Conservation (phyloP, 92 coral and sea anemone species). For the Parazoanthus atlanticus region DNA sequence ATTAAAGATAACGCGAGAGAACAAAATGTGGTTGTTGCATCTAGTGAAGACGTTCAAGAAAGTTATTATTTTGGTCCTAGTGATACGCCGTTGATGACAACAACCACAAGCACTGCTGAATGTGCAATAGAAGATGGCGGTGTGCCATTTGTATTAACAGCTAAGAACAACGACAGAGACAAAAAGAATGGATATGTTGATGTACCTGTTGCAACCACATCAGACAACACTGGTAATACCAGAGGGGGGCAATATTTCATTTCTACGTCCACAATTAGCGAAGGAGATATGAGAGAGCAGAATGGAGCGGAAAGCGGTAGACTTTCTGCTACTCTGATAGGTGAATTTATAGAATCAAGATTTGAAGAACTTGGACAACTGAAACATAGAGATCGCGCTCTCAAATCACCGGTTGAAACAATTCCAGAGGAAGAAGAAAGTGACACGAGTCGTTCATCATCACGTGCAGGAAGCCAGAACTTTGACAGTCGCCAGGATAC, state of each 20-base stretch:
- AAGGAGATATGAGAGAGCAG: not conserved
- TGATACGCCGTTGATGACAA: not conserved
- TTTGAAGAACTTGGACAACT: not conserved
- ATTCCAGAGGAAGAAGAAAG: slow-evolving; percentile 44
- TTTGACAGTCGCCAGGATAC: not conserved
- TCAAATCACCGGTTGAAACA: slow-evolving; percentile 45
- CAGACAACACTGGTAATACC: not conserved
- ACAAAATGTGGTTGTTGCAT: not conserved
- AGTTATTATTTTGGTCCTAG: not conserved
- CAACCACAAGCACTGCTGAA: not conserved
- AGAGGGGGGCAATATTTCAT: slow-evolving; percentile 4
- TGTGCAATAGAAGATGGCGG: not conserved
- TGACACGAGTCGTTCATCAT: not conserved
- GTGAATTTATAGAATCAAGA: not conserved
- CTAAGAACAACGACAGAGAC: not conserved
- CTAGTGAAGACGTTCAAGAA: not conserved
- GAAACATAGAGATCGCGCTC: not conserved
- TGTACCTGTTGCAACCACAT: not conserved
- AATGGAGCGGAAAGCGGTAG: not conserved
- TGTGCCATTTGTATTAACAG: not conserved
- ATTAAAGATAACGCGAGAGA: not conserved
- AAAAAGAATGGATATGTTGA: not conserved
- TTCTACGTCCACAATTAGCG: not conserved
- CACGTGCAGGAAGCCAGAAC: not conserved
- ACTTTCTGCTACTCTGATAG: not conserved